phyloP scores from a whole-genome alignment of 2,113 vertebrate species.

The Pavo muticus region DNA sequence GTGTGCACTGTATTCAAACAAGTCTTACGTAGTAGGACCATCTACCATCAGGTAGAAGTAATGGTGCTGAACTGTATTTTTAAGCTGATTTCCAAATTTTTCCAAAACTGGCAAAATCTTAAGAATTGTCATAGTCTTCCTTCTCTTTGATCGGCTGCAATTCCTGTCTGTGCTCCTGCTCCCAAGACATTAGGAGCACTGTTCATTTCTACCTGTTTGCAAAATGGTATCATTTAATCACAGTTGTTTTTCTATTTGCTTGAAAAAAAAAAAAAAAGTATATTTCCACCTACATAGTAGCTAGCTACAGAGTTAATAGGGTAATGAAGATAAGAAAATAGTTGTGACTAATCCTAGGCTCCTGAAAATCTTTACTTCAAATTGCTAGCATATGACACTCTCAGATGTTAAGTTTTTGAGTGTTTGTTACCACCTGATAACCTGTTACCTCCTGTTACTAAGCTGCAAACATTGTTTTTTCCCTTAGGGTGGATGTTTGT shows the following conservation, averaged over 20 bases:
- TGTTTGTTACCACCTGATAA: slow-evolving; percentile 10
- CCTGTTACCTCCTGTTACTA: background rate
- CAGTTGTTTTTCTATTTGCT: background rate
- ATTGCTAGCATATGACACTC: background rate
- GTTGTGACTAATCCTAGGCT: background rate
- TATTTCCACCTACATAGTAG: background rate
- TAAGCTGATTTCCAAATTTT: background rate
- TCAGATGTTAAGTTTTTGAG: background rate
- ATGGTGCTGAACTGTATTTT: background rate
- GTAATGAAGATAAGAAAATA: background rate
- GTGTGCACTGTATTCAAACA: background rate
- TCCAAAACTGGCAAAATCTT: background rate
- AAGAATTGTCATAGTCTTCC: background rate
- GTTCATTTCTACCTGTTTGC: background rate
- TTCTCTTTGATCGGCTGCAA: background rate
- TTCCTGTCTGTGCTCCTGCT: background rate
- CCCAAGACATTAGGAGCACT: background rate
- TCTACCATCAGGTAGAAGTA: background rate
- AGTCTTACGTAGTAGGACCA: background rate
- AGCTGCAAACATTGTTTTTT: background rate
- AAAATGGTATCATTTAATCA: background rate
- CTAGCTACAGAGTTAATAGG: fast-evolving
- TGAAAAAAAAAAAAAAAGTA: background rate
- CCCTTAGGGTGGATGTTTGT: background rate
- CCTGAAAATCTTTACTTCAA: slow-evolving; percentile 23